Conservation (phyloP, 2,888 invertebrate genomes). For the Folsomia manolachei region DNA sequence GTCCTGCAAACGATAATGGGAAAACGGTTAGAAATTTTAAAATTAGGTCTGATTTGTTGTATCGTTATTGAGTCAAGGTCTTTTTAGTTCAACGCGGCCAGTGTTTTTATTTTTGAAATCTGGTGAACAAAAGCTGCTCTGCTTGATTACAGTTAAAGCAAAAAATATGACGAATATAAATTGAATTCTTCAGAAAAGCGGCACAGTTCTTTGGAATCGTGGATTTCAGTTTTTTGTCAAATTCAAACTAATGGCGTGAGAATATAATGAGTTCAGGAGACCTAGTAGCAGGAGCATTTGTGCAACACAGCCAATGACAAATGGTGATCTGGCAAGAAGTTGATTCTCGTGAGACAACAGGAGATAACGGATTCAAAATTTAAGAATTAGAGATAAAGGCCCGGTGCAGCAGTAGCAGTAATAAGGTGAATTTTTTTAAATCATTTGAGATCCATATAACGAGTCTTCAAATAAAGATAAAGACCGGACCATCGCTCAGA, state of each 20-base stretch:
- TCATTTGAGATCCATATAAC: too few species aligned
- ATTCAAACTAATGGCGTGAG: background rate
- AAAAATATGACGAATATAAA: background rate
- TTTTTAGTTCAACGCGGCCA: background rate
- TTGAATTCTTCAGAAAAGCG: background rate
- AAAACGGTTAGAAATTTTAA: too few species aligned
- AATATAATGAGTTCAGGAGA: too few species aligned
- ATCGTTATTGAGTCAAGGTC: background rate
- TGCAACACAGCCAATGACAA: conserved; percentile 1
- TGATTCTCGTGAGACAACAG: background rate
- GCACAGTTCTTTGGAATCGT: background rate
- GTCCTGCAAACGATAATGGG: background rate
- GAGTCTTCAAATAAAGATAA: too few species aligned
- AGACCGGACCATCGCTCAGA: background rate
- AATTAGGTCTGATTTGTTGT: too few species aligned
- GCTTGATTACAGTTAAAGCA: background rate
- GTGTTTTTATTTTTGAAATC: background rate
- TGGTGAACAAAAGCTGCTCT: background rate
- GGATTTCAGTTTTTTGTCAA: background rate
- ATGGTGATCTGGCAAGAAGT: background rate
- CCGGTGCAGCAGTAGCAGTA: too few species aligned
- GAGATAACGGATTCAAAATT: background rate
- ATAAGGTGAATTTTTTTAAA: too few species aligned
- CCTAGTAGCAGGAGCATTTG: background rate
- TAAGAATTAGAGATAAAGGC: too few species aligned